Percentiles rank a stretch among this genome's conserved stretches.
These are phyloP conservation scores for Prietella phreatophila DNA, from an alignment of 2,113 vertebrate species.

Conservation along the genomic window DNA sequence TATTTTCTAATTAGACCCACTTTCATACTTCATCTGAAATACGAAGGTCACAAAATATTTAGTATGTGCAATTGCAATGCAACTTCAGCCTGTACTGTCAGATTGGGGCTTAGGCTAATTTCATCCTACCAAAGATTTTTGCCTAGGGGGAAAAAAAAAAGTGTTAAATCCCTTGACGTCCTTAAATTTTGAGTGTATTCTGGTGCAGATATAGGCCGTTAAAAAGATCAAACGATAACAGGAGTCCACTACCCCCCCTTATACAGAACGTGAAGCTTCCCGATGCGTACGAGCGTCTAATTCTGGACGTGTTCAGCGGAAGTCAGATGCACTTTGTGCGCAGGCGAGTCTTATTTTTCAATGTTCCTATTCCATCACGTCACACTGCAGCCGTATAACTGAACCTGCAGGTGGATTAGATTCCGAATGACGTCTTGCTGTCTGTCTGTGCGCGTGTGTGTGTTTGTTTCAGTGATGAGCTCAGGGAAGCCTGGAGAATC, in stretches of 20 bases:
- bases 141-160: too few species aligned
- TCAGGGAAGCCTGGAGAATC: constrained; percentile 89
- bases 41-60: not conserved
- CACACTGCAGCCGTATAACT: not conserved
- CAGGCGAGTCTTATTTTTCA: constrained; percentile 68
- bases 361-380: too few species aligned
- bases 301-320: constrained; percentile 91
- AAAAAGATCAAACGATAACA: not conserved
- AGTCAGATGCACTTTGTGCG: constrained; percentile 94
- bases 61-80: not conserved
- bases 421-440: not conserved
- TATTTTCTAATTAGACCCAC: too few species aligned
- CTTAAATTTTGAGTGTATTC: not conserved
- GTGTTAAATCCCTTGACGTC: not conserved
- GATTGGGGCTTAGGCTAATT: not conserved
- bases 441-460: constrained; percentile 30
- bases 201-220: not conserved
- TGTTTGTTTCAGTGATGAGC: constrained; percentile 74
- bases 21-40: not conserved
- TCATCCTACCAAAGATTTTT: not conserved
- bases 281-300: constrained; percentile 88
- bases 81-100: not conserved
- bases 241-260: not conserved
- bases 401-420: not conserved
- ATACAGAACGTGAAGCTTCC: constrained; percentile 85